Evolutionary conservation across 2,888 invertebrate genomes (phyloP).

Genomic region (Smittia sp.): DNA sequence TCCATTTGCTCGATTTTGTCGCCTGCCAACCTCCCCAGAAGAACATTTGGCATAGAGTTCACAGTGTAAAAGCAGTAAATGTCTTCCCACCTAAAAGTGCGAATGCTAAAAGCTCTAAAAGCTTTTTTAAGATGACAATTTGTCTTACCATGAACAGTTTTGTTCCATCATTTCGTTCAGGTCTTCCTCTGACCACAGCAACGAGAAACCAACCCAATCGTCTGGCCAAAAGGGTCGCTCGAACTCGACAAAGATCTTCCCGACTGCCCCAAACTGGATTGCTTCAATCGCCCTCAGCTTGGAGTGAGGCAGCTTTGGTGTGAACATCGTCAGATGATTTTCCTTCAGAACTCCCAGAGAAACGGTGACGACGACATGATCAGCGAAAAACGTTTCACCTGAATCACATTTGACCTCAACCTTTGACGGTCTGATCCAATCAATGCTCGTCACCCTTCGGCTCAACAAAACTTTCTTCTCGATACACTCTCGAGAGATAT

Average conservation of each 20-base stretch:
- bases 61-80: too few relatives aligned
- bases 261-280: constrained; percentile 60
- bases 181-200: constrained; percentile 45
- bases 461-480: constrained; percentile 45
- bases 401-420: constrained; percentile 50
- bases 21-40: too few relatives aligned
- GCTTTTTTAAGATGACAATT: too few relatives aligned
- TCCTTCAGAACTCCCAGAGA: constrained; percentile 66
- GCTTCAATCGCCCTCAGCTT: constrained; percentile 58
- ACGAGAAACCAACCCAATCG: not conserved
- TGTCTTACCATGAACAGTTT: too few relatives aligned
- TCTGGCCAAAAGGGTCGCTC: not conserved
- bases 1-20: too few relatives aligned
- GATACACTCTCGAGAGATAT: constrained; percentile 42
- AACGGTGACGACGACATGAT: constrained; percentile 65
- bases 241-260: constrained; percentile 53
- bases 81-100: too few relatives aligned
- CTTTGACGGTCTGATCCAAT: not conserved
- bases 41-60: too few relatives aligned
- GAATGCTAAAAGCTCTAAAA: too few relatives aligned
- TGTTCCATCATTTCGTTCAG: constrained; percentile 37
- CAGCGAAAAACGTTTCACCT: constrained; percentile 58
- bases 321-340: constrained; percentile 55
- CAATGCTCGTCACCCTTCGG: constrained; percentile 33
- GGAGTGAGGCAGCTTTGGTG: constrained; percentile 54